Base-by-base conservation (phyloP, 2,797 vertebrate genomes). In the Brotula barbata region DNA sequence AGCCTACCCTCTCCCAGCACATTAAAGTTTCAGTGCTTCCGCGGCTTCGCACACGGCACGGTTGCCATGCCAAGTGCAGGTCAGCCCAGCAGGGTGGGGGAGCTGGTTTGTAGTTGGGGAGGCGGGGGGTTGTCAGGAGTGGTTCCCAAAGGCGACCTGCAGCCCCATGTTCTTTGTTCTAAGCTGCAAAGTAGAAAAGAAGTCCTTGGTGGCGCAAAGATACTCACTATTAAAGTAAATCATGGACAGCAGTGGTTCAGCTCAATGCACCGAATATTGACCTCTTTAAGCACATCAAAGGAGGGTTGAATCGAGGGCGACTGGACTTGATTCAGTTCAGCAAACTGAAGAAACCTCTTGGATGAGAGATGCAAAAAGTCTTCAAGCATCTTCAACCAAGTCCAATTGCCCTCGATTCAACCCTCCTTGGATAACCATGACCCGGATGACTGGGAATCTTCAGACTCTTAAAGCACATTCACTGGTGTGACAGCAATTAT, bases 11-110 rank as follows among this genome's bases (percentile, higher is more conserved):
- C 84, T 83, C 83, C 63, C 76, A 69, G 80, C 80, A 31, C 90
- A 91, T 91, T 88, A 92, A 91, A 91, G 69, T 91, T 92, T 90
- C 82, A 91, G 85, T 61, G 71, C 75, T 79, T 85, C 77, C 59
- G 69, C 76, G 60, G 69, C 81, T 75, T 84, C 83, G 74, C 86
- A 80, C 77, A 71, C 72, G 1, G 66, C 20, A 48, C 76, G 84
- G 84, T 81, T 87, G 82, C 81, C 68, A 79, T 79, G 86, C 86
- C 85, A 85, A 87, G 77, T 73, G 73, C 83, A 78, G 89, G 89
- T 89, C 88, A 90, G 45, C 43, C 58, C 55, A n/a, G 25, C 4
- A 45, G 9, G 51, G 17, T 20, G 20, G 1, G 13, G 7, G 23
- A n/a, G 17, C 22, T n/a, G 25, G 20, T 15, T 11, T 33, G 53